phyloP scores from a whole-genome alignment of 2,113 vertebrate genomes.

The mouse (Mus musculus) region DNA sequence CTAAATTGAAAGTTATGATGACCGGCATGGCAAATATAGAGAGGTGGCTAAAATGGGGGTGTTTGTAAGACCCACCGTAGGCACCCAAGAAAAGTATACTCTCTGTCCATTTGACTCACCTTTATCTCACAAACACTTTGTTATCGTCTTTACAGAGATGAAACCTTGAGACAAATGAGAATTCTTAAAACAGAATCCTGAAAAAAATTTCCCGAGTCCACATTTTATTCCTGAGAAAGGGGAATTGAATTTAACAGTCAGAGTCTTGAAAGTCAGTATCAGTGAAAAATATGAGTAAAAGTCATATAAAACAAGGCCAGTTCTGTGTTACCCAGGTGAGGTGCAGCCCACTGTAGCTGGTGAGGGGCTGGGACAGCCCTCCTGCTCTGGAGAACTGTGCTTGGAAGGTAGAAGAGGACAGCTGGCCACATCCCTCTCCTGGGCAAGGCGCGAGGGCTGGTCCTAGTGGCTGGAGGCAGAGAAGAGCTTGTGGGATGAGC shows the following conservation, averaged over 20 bases:
- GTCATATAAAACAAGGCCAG: neutral
- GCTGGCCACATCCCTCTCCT: neutral
- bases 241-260: constrained; percentile 11
- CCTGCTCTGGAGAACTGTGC: neutral
- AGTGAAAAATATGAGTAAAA: constrained; percentile 49
- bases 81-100: neutral
- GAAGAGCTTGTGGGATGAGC: neutral
- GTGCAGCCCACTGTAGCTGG: neutral
- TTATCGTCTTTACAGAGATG: neutral
- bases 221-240: constrained; percentile 11
- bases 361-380: neutral
- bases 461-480: neutral
- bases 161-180: neutral
- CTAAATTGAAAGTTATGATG: constrained; percentile 29
- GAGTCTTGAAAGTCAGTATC: neutral
- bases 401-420: neutral
- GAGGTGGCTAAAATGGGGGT: neutral
- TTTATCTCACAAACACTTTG: neutral
- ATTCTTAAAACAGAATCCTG: neutral
- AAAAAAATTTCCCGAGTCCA: neutral
- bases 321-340: neutral
- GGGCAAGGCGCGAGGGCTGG: neutral
- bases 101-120: accelerated
- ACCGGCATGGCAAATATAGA: neutral
- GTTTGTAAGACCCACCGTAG: neutral